A percentile compares a stretch with the other conserved stretches of the same genome.
Evolutionary conservation across 1,140 invertebrate genomes (phyloP).

Genomic region (Drosophila persimilis): DNA sequence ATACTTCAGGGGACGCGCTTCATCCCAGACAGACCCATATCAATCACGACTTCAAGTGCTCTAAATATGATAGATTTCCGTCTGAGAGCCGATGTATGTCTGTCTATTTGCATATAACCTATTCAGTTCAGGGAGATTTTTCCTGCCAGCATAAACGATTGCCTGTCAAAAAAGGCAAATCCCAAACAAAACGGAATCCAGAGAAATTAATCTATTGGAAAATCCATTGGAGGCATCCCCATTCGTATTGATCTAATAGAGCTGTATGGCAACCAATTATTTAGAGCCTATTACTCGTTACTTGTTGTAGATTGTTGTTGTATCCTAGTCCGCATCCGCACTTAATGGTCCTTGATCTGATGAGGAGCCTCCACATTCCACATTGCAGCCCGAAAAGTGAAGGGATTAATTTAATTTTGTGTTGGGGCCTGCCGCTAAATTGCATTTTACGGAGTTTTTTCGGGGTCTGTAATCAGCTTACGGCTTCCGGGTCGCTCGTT

Average conservation of each 20-base stretch:
- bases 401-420: conserved; percentile 36
- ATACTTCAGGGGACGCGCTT: conserved; percentile 12
- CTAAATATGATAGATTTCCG: conserved; percentile 3
- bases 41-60: conserved; percentile 25
- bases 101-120: conserved; percentile 16
- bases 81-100: background rate
- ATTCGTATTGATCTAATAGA: conserved; percentile 7
- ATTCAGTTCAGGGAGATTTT: conserved; percentile 34
- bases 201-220: conserved; percentile 20
- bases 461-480: conserved; percentile 42
- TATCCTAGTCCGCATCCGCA: background rate
- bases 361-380: background rate
- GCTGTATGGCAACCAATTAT: no score
- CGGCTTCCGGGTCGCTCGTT: background rate
- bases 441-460: conserved; percentile 16
- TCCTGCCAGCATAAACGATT: conserved; percentile 14
- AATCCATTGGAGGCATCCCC: background rate
- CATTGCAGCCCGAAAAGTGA: conserved; percentile 11
- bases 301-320: no score
- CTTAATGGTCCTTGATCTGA: conserved; percentile 11
- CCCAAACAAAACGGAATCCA: background rate
- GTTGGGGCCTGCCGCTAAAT: conserved; percentile 20
- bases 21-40: conserved; percentile 18
- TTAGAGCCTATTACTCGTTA: no score
- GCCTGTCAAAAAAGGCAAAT: no score